These are phyloP conservation scores for Luscinia megarhynchos DNA, from an alignment of 2,797 vertebrate genomes.

Conservation along the genomic window DNA sequence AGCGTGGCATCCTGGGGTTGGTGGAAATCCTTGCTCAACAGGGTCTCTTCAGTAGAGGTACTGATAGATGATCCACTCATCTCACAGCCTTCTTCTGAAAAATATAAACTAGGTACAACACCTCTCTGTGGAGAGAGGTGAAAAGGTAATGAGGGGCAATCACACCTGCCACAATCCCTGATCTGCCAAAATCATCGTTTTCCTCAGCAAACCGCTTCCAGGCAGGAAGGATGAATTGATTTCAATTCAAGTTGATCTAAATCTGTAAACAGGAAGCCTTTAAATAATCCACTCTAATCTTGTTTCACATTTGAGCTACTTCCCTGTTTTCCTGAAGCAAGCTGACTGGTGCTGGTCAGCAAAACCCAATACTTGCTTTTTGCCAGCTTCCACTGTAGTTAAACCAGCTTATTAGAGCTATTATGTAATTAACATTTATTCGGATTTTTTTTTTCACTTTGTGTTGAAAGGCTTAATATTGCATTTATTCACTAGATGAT, in stretches of 20 bases:
- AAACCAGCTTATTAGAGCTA: slow-evolving; percentile 43
- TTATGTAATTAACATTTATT: slow-evolving; percentile 58
- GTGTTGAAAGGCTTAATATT: slow-evolving; percentile 43
- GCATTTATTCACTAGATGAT: slow-evolving; percentile 40
- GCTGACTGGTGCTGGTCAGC: slow-evolving; percentile 38
- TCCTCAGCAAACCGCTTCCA: background rate
- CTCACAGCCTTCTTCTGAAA: background rate
- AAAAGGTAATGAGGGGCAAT: background rate
- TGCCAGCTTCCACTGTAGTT: background rate
- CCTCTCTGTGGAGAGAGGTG: background rate
- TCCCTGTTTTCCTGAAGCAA: background rate
- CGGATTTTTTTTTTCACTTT: background rate
- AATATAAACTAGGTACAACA: background rate
- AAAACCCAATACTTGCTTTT: slow-evolving; percentile 19
- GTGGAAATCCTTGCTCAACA: background rate
- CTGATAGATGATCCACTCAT: background rate
- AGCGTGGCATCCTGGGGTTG: background rate
- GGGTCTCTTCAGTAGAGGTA: background rate
- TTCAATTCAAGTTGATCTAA: slow-evolving; percentile 51
- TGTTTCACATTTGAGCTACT: slow-evolving; percentile 41
- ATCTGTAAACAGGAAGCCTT: slow-evolving; percentile 61
- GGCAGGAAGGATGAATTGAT: slow-evolving; percentile 37
- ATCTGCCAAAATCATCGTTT: fast-evolving
- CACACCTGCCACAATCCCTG: background rate
- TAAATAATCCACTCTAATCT: slow-evolving; percentile 65